Percentiles rank a stretch among this genome's conserved stretches.
Conservation (phyloP, 1,140 invertebrate species). For the Delia radicum region DNA sequence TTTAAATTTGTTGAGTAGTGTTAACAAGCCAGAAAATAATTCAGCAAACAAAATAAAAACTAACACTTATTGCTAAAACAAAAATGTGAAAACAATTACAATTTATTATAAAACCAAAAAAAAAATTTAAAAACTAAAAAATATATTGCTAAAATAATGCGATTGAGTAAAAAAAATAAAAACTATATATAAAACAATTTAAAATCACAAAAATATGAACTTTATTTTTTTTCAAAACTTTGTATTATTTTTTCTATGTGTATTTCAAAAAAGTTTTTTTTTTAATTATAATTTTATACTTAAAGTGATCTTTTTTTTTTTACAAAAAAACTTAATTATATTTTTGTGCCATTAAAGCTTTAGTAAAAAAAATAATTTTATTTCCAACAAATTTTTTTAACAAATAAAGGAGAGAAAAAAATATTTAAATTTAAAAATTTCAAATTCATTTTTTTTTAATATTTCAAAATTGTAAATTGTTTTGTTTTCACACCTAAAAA, state of each 20-base stretch:
- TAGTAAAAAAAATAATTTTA: background rate
- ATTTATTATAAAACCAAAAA: constrained; percentile 5
- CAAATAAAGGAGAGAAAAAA: background rate
- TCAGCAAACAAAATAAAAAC: background rate
- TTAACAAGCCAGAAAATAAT: background rate
- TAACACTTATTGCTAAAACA: background rate
- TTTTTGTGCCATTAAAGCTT: constrained; percentile 22
- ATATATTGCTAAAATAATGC: constrained; percentile 16
- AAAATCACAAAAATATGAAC: background rate
- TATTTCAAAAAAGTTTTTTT: background rate
- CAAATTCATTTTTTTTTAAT: background rate
- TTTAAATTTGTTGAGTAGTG: background rate
- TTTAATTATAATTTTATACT: background rate
- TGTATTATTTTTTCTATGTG: background rate
- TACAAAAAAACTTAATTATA: background rate
- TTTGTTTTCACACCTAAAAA: constrained; percentile 4
- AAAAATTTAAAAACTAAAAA: constrained; percentile 3
- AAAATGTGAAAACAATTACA: constrained; percentile 23
- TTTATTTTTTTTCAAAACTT: constrained; percentile 3
- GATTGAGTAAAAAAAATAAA: background rate
- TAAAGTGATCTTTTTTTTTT: constrained; percentile 9
- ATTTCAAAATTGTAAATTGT: background rate
- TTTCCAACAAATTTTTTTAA: background rate
- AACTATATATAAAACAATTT: background rate
- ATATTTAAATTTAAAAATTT: background rate